Evolutionary conservation across 2,888 invertebrate species (phyloP), one percentile per base, ranked within the genome.

Genomic region (Apeira syringaria): DNA sequence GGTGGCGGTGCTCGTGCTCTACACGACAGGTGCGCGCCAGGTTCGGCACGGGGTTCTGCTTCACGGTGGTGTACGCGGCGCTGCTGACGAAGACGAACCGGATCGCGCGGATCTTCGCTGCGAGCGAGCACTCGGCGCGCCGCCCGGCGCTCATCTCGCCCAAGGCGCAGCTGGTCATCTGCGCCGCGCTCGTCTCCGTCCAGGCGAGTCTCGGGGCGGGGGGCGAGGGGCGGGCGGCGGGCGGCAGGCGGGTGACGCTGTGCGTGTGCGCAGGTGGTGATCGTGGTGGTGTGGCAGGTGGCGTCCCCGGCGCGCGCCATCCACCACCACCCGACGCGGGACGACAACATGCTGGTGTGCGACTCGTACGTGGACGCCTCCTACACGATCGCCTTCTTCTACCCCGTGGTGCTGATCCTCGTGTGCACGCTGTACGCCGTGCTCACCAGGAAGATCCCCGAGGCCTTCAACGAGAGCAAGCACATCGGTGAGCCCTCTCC

Each of bases 391-490:
- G 96, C 96, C 11, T 98, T 98, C 83, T 94, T 94, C 58, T 98
- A 97, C 87, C 97, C 98, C n/a, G 96, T 97, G 61, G 86, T 97
- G 53, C 91, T 97, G 43, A 96, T 97, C 63, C 91, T 97, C 20
- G 92, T 96, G 53, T 99, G 98, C 82, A 99, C 99, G 0, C 93
- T 98, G 18, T 99, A 99, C 77, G 99, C 99, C 6, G 94, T 98
- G 5, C 93, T 97, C 50, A 98, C 98, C 1, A 91, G 99, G 47
- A 99, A 99, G 90, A 96, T 99, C 44, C 99, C 99, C 0, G 99
- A 98, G 83, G 98, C 98, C 39, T 99, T 99, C 88, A 99, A 99
- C 84, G 99, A 98, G 85, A 97, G 97, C 60, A 98, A 98, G 86
- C 97, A 98, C 81, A 98, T 98, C 63, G 98, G 99, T 92, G 30